phyloP scores from a whole-genome alignment of 2,113 vertebrate species.

The Oreochromis spilurus region DNA sequence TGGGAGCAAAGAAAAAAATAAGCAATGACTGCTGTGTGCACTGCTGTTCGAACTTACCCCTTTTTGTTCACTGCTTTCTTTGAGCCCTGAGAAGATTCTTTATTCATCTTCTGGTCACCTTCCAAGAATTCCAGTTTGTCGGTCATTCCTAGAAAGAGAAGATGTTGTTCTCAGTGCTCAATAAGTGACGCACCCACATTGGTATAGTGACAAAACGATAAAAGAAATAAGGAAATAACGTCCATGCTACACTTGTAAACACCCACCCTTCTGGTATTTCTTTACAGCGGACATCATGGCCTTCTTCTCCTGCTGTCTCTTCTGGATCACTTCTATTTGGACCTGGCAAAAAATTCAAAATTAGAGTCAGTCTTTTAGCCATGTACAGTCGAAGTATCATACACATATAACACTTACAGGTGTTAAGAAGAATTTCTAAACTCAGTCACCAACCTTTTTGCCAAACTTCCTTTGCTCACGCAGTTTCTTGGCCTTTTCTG shows the following conservation, averaged over 20 bases:
- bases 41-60: conserved; percentile 23
- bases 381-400: neutral
- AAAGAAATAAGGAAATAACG: neutral
- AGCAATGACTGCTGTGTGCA: neutral
- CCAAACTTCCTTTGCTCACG: conserved; percentile 92
- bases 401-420: neutral
- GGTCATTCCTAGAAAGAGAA: conserved; percentile 80
- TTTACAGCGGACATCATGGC: conserved; percentile 92
- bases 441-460: conserved; percentile 83
- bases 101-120: conserved; percentile 78
- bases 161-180: neutral
- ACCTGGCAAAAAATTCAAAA: conserved; percentile 70
- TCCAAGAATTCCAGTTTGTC: conserved; percentile 97
- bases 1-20: neutral
- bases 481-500: conserved; percentile 93
- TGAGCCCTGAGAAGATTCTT: conserved; percentile 28
- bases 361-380: neutral
- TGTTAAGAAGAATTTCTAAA: neutral
- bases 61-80: conserved; percentile 62
- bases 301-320: conserved; percentile 91
- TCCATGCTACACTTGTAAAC: neutral
- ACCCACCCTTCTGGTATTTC: conserved; percentile 94
- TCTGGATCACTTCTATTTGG: conserved; percentile 91
- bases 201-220: neutral
- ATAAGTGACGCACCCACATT: neutral